Percentiles rank a stretch among this genome's conserved stretches.
Evolutionary conservation across 2,797 vertebrate genomes (phyloP).

Genomic region (Malacoctenus gilli): DNA sequence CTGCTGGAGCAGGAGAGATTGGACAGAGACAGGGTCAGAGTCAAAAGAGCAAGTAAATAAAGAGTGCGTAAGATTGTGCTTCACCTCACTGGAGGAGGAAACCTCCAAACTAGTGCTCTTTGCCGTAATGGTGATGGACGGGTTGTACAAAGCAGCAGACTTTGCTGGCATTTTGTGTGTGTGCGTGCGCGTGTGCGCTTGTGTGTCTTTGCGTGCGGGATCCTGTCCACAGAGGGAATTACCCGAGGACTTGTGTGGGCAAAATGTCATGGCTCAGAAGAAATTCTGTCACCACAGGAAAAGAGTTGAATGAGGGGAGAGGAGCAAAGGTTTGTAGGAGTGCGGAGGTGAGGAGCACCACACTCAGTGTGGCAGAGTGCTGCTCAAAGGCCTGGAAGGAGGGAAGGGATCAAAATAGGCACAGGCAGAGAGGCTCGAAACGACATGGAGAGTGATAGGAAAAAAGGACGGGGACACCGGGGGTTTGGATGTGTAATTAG

Average conservation of each 20-base stretch:
- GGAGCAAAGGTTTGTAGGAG: constrained; percentile 12
- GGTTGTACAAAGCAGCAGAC: constrained; percentile 8
- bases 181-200: constrained; percentile 10
- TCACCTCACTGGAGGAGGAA: constrained; percentile 43
- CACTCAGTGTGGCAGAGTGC: constrained; percentile 7
- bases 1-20: not conserved
- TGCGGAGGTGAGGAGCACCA: constrained; percentile 16
- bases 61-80: constrained; percentile 10
- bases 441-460: not conserved
- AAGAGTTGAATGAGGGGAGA: constrained; percentile 19
- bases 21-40: constrained; percentile 23
- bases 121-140: constrained; percentile 35
- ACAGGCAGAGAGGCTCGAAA: constrained; percentile 16
- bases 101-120: constrained; percentile 19
- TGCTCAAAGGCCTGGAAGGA: constrained; percentile 7
- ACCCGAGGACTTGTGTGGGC: constrained; percentile 31
- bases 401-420: constrained; percentile 31
- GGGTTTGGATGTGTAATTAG: constrained; percentile 61
- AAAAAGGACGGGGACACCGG: constrained; percentile 9
- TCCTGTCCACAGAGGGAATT: constrained; percentile 41
- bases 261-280: constrained; percentile 46
- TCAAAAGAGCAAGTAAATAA: constrained; percentile 28
- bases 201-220: no score
- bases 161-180: constrained; percentile 21
- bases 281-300: constrained; percentile 45